A percentile compares a stretch with the other conserved stretches of the same genome.
phyloP scores from a whole-genome alignment of 2,797 vertebrate genomes.

The Pseudomugil gertrudae region DNA sequence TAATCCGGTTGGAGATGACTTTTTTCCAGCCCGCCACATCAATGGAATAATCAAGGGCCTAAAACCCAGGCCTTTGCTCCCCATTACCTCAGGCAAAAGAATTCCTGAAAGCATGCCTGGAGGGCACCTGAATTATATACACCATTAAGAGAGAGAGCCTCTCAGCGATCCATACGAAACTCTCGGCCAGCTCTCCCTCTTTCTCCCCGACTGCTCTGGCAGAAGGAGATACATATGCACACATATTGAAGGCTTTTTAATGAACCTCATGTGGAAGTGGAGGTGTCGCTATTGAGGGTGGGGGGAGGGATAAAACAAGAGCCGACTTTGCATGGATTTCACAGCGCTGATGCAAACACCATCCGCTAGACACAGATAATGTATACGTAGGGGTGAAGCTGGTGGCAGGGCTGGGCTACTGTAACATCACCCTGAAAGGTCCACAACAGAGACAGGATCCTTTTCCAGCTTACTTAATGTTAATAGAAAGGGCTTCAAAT shows the following conservation, averaged over 20 bases:
- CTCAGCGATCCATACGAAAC: constrained; percentile 94
- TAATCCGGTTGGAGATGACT: constrained; percentile 96
- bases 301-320: constrained; percentile 56
- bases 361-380: constrained; percentile 50
- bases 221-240: constrained; percentile 87
- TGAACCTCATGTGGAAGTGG: constrained; percentile 62
- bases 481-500: not conserved
- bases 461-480: not conserved
- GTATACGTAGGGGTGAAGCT: constrained; percentile 39
- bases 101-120: constrained; percentile 99
- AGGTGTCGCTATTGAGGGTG: constrained; percentile 43
- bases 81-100: constrained; percentile 99
- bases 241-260: constrained; percentile 91
- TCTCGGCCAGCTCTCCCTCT: constrained; percentile 74
- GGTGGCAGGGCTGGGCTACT: constrained; percentile 10
- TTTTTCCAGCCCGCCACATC: constrained; percentile 97
- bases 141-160: constrained; percentile 95
- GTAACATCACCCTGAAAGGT: constrained; percentile 16
- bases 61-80: constrained; percentile 94
- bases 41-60: constrained; percentile 99
- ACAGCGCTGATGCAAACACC: constrained; percentile 44
- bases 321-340: constrained; percentile 36
- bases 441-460: not conserved
- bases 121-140: constrained; percentile 99
- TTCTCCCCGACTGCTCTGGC: constrained; percentile 60